Base-by-base conservation (phyloP, 2,888 invertebrate species). In the Diarsia brunnea region DNA sequence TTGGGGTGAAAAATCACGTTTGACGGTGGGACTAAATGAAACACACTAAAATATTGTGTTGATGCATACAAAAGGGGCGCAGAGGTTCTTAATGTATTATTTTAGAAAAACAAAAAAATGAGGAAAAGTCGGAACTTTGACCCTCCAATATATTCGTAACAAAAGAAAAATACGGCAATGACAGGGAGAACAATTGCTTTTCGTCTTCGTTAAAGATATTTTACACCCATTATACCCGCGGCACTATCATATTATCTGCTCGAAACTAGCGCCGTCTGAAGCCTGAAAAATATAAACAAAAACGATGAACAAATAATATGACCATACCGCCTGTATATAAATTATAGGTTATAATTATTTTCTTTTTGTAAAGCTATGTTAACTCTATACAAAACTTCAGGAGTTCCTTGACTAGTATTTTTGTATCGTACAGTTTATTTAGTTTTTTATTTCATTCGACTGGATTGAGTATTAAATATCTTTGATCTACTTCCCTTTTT, bases 331-430 rank as follows among this genome's bases (percentile, higher is more conserved):
- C 2, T 51, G 43, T 58, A 66, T 31, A 66, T 66, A 69, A 76
- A 73, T 27, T 60, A 65, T 53, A 31, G 12, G 49, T 60, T 38
- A 38, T 66, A 61, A 72, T n/a, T 64, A 65, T 74, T 78, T 82
- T 78, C 75, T 69, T 73, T 82, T 74, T 74, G 55, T 76, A 63
- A 71, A 75, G 78, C 71, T 84, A 82, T 69, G 47, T 72, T 73
- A 79, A 71, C 67, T 61, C 69, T 84, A 79, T 75, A 65, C 7
- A 75, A 76, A 79, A 55, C 72, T 71, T 73, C 71, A 51, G 66
- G 24, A 82, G 51, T 82, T 78, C 55, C 45, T 74, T 84, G 85
- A 85, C 81, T 86, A 79, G 83, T 67, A 75, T 69, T 76, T 76
- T 76, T 82, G 74, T 84, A 68, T 78, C 51, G 69, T 70, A 66